Base-by-base conservation (phyloP, 92 coral and sea anemone species). In the Phenganax stokvisi region DNA sequence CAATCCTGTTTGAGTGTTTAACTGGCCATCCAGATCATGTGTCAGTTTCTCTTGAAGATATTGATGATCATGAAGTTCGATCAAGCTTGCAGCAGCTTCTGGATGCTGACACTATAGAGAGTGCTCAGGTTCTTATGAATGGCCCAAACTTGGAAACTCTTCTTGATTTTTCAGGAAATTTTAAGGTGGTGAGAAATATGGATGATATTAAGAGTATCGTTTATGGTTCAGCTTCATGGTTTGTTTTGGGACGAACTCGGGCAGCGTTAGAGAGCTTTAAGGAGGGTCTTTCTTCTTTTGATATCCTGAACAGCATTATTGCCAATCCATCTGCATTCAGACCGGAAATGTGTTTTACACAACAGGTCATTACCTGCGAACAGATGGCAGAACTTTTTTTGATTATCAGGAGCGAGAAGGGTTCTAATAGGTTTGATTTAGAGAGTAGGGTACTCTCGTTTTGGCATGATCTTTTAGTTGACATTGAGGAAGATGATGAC, bases 391-490 rank as follows among this genome's bases (percentile, higher is more conserved):
- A 76, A 62, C 59, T 87, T 57, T 87, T 86, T 85, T 76, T n/a
- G 76, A 78, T 80, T 37, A 37, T 37, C 47, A 37, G 47, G 51
- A 89, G 89, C 69, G 82, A 76, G 16, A 79, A 80, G 72, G 91
- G 91, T 13, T 89, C 92, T 25, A 75, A 87, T 51, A 87, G 66
- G 72, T 79, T 73, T 56, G 9, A 80, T 20, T 84, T 86, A 9
- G 92, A 88, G 72, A 89, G 88, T 67, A 81, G 84, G 17, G 87
- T 89, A 62, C 79, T 87, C 62, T 89, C 92, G 61, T 61, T 89
- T 60, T 89, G 92, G 89, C 78, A 89, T 10, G 89, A 89, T 20
- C 84, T 86, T 86, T 87, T 89, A 27, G 87, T 80, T 83, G 92
- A 89, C 54, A 74, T 86, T 70, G 89, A 89, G 81, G 92, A 86